Percentiles rank a stretch among this genome's conserved stretches.
These are phyloP conservation scores for Gila robusta DNA, from an alignment of 2,797 vertebrate genomes.

Conservation along the genomic window DNA sequence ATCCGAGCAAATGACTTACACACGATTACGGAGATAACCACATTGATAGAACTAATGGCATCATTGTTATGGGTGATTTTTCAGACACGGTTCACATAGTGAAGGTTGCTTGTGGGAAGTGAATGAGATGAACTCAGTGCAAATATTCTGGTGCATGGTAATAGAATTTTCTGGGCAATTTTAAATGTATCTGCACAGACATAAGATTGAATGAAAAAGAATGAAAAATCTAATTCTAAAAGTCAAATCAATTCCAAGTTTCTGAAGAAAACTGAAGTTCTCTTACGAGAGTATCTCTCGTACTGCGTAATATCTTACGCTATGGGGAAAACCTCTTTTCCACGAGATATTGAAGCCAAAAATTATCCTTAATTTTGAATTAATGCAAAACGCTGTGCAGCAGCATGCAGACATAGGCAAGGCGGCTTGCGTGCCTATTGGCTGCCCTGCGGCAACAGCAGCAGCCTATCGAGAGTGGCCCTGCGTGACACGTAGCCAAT, in stretches of 20 bases:
- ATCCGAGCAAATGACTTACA: conserved; percentile 33
- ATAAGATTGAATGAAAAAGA: neutral
- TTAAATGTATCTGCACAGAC: neutral
- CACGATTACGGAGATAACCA: conserved; percentile 46
- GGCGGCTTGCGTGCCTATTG: no score
- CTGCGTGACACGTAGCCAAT: no score
- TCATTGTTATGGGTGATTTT: conserved; percentile 29
- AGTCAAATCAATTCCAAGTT: neutral
- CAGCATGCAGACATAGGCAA: no score
- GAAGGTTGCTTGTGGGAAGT: conserved; percentile 16
- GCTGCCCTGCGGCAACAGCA: no score
- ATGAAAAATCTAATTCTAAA: neutral
- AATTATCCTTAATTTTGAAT: no score
- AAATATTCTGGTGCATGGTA: conserved; percentile 18
- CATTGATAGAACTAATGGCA: conserved; percentile 27
- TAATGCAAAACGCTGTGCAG: no score
- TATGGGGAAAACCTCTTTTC: no score
- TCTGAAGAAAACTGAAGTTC: neutral
- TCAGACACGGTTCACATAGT: conserved; percentile 12
- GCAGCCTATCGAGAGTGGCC: no score
- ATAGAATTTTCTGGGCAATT: conserved; percentile 15
- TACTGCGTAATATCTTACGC: no score
- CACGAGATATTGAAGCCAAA: no score
- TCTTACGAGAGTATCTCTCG: no score
- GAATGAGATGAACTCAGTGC: neutral